Base-by-base conservation (phyloP, 35 echinoderm and acorn worm species). In the Apostichopus japonicus region DNA sequence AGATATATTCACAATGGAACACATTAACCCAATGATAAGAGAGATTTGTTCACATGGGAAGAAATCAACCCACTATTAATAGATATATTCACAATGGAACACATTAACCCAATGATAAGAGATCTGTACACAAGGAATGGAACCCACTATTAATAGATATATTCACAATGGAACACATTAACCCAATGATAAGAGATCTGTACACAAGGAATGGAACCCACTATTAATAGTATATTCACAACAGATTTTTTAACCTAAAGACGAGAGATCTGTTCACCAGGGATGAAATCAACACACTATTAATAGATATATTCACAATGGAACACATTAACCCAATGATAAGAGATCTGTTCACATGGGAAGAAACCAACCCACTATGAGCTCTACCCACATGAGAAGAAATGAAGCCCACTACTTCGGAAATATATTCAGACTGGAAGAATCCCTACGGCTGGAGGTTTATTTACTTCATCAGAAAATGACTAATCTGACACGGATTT, bases 21-120 rank as follows among this genome's bases (percentile, higher is more conserved):
- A 27, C 17, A 67, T 67, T 55, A 76, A 63, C 19, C 89, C 55
- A 33, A 91, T 61, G 72, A 79, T 54, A 4, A 16, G 89, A 53
- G 71, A 19, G 21, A 88, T 62, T 14, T 67, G 89, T 91, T 72
- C 57, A 78, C 89, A 58, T 79, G 71, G 67, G 89, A 17, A 87
- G 24, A 87, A 8, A 65, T 6, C 4, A 17, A 22, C 15, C 70
- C 6, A 1, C 4, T 1, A 78, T 23, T 44, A 24, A 1, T 23
- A 75, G 15, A 75, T 75, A 75, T 0, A 75, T 15, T 23, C 15
- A 15, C 71, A 75, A 75, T 1, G 71, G 71, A 44, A 25, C 25
- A 25, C 25, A 44, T 44, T 44, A 44, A 44, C 33, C 33, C 1
- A 44, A 44, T 1, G 33, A 44, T 1, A 1, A 44, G 33, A 44